These are phyloP conservation scores for Morbakka virulenta DNA, from an alignment of 30 jellyfish, hydroid and myxozoan genomes.

Conservation along the genomic window DNA sequence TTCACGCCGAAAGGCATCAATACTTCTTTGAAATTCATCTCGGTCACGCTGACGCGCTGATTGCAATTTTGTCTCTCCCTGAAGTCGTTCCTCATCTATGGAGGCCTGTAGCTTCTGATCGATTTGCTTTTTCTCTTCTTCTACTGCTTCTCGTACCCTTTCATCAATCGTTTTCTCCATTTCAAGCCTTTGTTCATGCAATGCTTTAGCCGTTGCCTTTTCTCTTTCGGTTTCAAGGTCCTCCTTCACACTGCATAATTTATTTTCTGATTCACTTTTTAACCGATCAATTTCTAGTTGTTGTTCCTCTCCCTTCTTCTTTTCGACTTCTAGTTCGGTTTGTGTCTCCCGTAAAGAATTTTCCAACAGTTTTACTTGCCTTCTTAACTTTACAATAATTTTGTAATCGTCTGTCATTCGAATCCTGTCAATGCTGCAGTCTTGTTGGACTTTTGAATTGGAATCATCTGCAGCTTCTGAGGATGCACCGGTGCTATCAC, in stretches of 20 bases:
- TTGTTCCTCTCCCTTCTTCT: constrained; percentile 44
- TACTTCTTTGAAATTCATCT: constrained; percentile 77
- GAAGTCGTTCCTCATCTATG: constrained; percentile 60
- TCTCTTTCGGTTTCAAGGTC: constrained; percentile 65
- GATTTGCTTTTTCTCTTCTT: constrained; percentile 57
- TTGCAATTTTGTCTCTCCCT: constrained; percentile 61
- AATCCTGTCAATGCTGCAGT: constrained; percentile 45
- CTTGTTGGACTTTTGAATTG: neutral
- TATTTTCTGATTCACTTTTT: constrained; percentile 64
- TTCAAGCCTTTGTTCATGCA: constrained; percentile 48
- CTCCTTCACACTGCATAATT: constrained; percentile 54
- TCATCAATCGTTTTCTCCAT: constrained; percentile 49
- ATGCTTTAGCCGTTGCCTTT: constrained; percentile 48
- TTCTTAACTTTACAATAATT: constrained; percentile 71
- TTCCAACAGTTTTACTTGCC: constrained; percentile 65
- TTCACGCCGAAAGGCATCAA: constrained; percentile 71
- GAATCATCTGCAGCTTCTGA: neutral
- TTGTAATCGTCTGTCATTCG: constrained; percentile 95
- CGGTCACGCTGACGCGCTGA: constrained; percentile 68
- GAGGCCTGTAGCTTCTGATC: constrained; percentile 39
- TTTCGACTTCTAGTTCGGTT: constrained; percentile 74
- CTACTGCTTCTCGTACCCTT: constrained; percentile 57
- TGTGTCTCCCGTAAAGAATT: constrained; percentile 48
- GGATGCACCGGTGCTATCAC: neutral
- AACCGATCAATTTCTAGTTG: constrained; percentile 38